These are phyloP conservation scores for Drosophila melanica DNA, from an alignment of 1,140 invertebrate genomes.

Conservation along the genomic window DNA sequence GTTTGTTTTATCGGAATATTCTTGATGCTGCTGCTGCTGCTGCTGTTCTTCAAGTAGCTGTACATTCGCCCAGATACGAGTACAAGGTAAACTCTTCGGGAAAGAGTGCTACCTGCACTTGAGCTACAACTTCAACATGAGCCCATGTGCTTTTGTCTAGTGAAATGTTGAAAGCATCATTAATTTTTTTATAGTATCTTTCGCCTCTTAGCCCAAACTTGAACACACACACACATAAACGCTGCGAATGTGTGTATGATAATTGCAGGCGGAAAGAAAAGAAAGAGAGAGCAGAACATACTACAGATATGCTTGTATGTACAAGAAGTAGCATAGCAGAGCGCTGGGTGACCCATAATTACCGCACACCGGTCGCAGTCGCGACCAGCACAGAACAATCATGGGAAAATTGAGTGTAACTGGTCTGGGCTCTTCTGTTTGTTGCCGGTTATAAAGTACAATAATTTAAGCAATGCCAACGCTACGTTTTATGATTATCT, in stretches of 20 bases:
- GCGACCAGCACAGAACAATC: conserved; percentile 67
- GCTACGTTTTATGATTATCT: conserved; percentile 78
- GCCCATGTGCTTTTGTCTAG: conserved; percentile 61
- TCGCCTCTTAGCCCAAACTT: conserved; percentile 41
- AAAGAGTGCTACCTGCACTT: conserved; percentile 58
- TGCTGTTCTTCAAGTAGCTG: conserved; percentile 54
- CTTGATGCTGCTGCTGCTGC: conserved; percentile 27
- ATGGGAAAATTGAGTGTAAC: conserved; percentile 71
- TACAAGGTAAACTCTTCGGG: background rate
- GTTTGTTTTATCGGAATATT: conserved; percentile 61
- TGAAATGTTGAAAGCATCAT: conserved; percentile 82
- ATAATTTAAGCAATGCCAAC: conserved; percentile 79
- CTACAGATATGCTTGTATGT: conserved; percentile 4
- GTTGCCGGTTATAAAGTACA: conserved; percentile 59
- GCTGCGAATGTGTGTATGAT: conserved; percentile 60
- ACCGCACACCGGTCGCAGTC: conserved; percentile 48
- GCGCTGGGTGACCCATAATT: conserved; percentile 75
- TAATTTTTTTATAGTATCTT: conserved; percentile 62
- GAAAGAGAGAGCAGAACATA: conserved; percentile 21
- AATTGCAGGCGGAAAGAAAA: conserved; percentile 70
- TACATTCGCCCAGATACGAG: conserved; percentile 52
- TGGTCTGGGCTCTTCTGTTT: conserved; percentile 10
- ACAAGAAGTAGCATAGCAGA: too few relatives aligned
- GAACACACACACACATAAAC: conserved; percentile 26
- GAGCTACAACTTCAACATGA: conserved; percentile 30